Evolutionary conservation across 2,113 vertebrate genomes (phyloP).

Genomic region (Dicaeum eximium): DNA sequence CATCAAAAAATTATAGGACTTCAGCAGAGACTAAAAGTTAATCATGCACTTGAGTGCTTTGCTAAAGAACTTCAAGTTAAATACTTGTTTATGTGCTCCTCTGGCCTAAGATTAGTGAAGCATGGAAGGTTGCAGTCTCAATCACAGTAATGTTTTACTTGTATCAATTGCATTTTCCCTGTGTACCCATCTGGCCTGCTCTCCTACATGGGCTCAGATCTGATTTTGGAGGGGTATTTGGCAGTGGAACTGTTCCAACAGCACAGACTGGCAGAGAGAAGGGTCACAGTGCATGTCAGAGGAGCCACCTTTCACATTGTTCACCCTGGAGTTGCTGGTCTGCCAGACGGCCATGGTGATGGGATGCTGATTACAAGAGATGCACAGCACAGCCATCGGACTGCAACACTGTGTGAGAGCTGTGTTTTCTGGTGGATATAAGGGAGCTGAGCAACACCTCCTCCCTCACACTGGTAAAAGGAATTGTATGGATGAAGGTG

Average conservation of each 20-base stretch:
- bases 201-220: not conserved
- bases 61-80: not conserved
- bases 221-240: not conserved
- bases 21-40: not conserved
- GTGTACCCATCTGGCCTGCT: not conserved
- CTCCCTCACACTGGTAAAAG: not conserved
- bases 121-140: not conserved
- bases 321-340: not conserved
- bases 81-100: not conserved
- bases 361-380: not conserved
- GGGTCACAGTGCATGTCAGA: not conserved
- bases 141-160: not conserved
- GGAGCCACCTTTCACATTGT: not conserved
- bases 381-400: not conserved
- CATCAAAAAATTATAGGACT: not conserved
- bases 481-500: not conserved
- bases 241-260: not conserved
- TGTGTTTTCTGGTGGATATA: not conserved
- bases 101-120: not conserved
- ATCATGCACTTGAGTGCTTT: not conserved
- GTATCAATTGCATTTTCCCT: not conserved
- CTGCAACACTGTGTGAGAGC: not conserved
- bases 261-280: not conserved
- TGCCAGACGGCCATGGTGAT: not conserved
- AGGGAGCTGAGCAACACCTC: not conserved